Percentiles rank a stretch among this genome's conserved stretches.
These are phyloP conservation scores for Porphyrio hochstetteri DNA, from an alignment of 2,113 vertebrate genomes.

Conservation along the genomic window DNA sequence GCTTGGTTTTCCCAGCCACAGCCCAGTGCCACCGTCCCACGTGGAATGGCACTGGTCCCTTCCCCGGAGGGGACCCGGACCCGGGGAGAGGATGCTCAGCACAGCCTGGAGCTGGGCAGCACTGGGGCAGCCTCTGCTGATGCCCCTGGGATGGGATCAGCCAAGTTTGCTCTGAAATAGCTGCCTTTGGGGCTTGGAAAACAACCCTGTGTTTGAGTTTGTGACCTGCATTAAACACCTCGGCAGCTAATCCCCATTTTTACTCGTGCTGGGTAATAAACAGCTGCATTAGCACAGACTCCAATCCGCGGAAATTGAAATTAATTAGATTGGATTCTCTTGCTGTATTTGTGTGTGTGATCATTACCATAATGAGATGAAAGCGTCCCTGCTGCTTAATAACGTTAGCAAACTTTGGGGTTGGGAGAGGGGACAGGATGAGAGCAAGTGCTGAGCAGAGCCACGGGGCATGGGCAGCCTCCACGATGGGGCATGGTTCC, in stretches of 20 bases:
- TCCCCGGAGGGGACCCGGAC: accelerated
- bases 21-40: accelerated
- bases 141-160: not conserved
- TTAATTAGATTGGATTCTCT: slow-evolving; percentile 83
- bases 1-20: accelerated
- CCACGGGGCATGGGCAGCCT: not conserved
- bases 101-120: not conserved
- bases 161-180: not conserved
- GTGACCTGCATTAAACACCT: slow-evolving; percentile 66
- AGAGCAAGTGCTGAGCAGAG: accelerated
- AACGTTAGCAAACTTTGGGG: slow-evolving; percentile 63
- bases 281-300: slow-evolving; percentile 66
- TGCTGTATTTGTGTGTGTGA: slow-evolving; percentile 64
- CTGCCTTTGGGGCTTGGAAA: slow-evolving; percentile 40
- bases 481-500: not conserved
- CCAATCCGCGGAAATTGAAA: slow-evolving; percentile 73
- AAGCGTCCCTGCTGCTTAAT: slow-evolving; percentile 75
- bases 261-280: slow-evolving; percentile 59
- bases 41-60: not conserved
- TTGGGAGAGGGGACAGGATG: not conserved
- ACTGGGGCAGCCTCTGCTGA: accelerated
- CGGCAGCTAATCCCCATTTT: slow-evolving; percentile 57
- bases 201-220: not conserved
- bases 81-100: not conserved
- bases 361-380: slow-evolving; percentile 84